phyloP scores from a whole-genome alignment of 2,888 invertebrate genomes.

The Watsonalla binaria region DNA sequence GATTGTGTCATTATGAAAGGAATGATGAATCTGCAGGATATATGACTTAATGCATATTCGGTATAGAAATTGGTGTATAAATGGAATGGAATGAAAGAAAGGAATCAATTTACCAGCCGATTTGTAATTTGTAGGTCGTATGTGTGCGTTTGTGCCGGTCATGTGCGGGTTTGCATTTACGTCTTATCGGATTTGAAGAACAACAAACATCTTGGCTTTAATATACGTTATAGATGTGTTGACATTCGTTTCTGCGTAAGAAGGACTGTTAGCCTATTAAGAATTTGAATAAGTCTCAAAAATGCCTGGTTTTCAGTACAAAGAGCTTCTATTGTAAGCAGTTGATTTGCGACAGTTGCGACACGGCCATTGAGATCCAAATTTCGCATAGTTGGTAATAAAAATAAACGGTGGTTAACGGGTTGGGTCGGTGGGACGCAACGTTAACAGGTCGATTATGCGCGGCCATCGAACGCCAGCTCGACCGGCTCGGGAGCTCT shows the following conservation, averaged over 20 bases:
- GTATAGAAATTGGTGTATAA: no score
- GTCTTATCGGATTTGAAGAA: no score
- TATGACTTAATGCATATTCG: background rate
- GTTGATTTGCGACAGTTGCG: slow-evolving; percentile 3
- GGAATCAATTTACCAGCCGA: no score
- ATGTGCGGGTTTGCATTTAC: no score
- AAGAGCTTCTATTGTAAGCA: background rate
- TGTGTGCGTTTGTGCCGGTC: no score
- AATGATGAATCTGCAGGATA: background rate
- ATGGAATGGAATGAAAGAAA: no score
- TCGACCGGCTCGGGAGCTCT: slow-evolving; percentile 44
- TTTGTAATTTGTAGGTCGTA: no score
- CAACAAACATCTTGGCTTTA: no score
- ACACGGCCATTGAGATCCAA: slow-evolving; percentile 26
- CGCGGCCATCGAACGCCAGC: slow-evolving; percentile 57
- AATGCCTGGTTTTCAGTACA: background rate
- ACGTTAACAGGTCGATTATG: slow-evolving; percentile 72
- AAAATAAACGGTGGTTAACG: slow-evolving; percentile 55
- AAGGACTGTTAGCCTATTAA: no score
- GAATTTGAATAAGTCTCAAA: background rate
- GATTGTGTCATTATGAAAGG: background rate
- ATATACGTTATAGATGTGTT: no score
- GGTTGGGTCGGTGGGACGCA: slow-evolving; percentile 41
- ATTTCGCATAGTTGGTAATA: slow-evolving; percentile 45
- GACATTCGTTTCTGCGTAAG: no score